Evolutionary conservation across 2,888 invertebrate genomes (phyloP).

Genomic region (Scelioninae gen. 1): DNA sequence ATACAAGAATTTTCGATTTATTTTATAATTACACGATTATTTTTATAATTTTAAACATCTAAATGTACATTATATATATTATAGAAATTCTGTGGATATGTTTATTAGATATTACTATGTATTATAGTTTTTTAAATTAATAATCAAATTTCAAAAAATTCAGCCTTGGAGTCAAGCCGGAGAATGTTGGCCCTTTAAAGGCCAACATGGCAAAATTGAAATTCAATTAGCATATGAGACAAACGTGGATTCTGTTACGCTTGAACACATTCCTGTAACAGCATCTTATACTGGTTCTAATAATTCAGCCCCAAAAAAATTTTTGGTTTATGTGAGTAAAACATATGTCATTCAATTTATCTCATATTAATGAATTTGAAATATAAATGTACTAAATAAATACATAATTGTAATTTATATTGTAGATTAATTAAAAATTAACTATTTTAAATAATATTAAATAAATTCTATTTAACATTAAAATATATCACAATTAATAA

Average conservation of each 20-base stretch:
- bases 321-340: conserved; percentile 79
- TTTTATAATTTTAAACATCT: no score
- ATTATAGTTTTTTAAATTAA: conserved; percentile 6
- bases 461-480: no score
- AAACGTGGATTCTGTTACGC: conserved; percentile 85
- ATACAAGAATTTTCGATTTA: no score
- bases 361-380: background rate
- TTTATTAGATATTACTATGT: no score
- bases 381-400: no score
- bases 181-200: conserved; percentile 88
- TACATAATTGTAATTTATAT: background rate
- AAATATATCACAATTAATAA: no score
- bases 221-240: conserved; percentile 80
- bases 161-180: conserved; percentile 84
- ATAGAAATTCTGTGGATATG: no score
- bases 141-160: background rate
- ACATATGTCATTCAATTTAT: conserved; percentile 3
- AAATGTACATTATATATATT: no score
- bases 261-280: conserved; percentile 86
- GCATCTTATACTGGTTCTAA: conserved; percentile 85
- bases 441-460: no score
- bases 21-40: no score
- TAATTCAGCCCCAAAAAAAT: conserved; percentile 86
- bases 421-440: no score
- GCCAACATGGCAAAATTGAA: conserved; percentile 83